These are phyloP conservation scores for Tetrao urogallus DNA, from an alignment of 2,113 vertebrate genomes.

Conservation along the genomic window DNA sequence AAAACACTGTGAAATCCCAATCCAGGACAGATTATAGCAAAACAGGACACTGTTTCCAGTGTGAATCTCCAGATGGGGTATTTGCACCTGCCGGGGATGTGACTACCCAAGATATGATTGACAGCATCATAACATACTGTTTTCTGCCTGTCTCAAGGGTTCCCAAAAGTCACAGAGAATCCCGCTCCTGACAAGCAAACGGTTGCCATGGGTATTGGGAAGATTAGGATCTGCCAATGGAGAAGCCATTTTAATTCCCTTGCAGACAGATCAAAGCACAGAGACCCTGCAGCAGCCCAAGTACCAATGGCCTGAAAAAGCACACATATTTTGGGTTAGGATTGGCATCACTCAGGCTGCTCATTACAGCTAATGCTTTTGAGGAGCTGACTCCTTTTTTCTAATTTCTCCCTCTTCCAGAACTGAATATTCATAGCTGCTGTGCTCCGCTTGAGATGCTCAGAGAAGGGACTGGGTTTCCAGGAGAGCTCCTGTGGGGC, in stretches of 20 bases:
- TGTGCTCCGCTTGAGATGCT: neutral
- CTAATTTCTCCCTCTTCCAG: neutral
- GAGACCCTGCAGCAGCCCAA: neutral
- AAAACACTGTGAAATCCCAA: conserved; percentile 31
- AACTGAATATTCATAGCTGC: neutral
- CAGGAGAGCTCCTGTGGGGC: neutral
- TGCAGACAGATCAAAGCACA: neutral
- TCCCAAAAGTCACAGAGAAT: neutral
- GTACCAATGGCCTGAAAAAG: neutral
- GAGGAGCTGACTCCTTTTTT: neutral
- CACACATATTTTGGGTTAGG: neutral
- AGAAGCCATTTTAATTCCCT: neutral
- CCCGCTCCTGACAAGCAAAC: neutral
- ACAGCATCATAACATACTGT: neutral
- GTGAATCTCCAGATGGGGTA: neutral
- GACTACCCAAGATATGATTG: neutral
- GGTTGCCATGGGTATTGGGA: neutral
- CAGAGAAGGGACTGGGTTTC: neutral
- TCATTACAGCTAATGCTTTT: rapidly evolving
- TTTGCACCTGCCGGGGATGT: neutral
- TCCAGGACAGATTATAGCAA: neutral
- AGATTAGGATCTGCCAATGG: neutral
- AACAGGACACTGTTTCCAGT: conserved; percentile 17
- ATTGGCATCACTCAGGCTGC: neutral
- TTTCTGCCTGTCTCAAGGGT: neutral